phyloP scores from a whole-genome alignment of 2,797 vertebrate genomes.

The Argyrosomus regius region DNA sequence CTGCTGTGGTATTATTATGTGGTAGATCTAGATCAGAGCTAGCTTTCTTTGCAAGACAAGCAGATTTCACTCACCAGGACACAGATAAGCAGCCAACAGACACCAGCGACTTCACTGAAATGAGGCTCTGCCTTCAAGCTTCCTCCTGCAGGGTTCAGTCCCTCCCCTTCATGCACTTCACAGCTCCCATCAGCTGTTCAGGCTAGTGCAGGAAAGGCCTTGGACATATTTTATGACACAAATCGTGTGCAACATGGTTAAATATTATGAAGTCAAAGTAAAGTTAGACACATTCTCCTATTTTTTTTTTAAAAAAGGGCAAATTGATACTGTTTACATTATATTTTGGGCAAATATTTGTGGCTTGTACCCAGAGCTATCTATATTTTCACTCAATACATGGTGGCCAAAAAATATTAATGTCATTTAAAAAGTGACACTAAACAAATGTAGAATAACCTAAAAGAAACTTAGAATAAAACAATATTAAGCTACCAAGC shows the following conservation, averaged over 20 bases:
- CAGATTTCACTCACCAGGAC: constrained; percentile 40
- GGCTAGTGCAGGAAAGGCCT: constrained; percentile 20
- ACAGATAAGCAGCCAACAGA: constrained; percentile 39
- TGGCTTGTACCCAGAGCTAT: not conserved
- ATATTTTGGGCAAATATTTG: not conserved
- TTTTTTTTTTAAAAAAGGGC: not conserved
- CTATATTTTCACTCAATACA: not conserved
- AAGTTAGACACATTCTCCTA: too few species aligned
- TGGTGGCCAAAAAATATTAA: not conserved
- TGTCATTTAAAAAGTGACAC: not conserved
- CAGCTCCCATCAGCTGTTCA: constrained; percentile 42
- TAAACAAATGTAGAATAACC: not conserved
- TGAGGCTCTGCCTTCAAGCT: constrained; percentile 57
- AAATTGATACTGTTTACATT: not conserved
- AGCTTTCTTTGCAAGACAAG: constrained; percentile 22
- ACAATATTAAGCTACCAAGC: not conserved
- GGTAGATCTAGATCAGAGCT: constrained; percentile 2
- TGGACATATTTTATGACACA: constrained; percentile 18
- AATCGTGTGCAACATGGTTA: not conserved
- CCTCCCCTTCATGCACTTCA: constrained; percentile 65
- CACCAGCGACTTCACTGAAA: constrained; percentile 64
- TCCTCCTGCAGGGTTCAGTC: constrained; percentile 57
- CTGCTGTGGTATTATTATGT: not conserved
- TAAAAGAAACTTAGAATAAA: not conserved
- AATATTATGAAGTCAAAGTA: not conserved